These are phyloP conservation scores for Nycticryphes semicollaris DNA, from an alignment of 2,113 vertebrate species.

Conservation along the genomic window DNA sequence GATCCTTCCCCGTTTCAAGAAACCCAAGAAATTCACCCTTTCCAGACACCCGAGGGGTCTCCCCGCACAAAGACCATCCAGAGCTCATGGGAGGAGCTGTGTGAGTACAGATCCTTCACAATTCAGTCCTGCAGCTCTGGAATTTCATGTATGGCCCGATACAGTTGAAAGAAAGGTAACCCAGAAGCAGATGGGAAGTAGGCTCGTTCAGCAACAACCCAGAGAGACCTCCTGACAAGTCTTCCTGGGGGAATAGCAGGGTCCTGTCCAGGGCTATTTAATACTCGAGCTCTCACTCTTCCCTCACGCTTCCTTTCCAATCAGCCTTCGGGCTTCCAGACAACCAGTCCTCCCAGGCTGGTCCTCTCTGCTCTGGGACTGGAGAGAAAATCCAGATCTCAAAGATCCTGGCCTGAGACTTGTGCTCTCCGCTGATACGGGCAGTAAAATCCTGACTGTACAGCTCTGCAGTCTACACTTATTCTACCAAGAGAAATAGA, in stretches of 20 bases:
- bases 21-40: background rate
- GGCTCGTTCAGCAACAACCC: background rate
- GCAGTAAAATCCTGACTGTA: background rate
- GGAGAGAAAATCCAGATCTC: background rate
- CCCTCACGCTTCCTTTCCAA: rapidly evolving
- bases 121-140: background rate
- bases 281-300: background rate
- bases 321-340: background rate
- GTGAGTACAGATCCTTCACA: background rate
- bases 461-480: background rate
- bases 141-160: rapidly evolving
- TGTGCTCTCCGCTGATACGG: background rate
- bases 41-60: background rate
- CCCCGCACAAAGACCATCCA: background rate
- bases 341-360: background rate
- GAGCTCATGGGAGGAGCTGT: background rate
- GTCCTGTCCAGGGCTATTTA: background rate
- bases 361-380: background rate
- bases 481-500: background rate
- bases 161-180: background rate
- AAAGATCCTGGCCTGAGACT: background rate
- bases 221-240: background rate
- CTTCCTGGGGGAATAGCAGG: background rate
- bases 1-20: background rate
- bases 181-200: background rate